A percentile compares a stretch with the other conserved stretches of the same genome.
Conservation (phyloP, 2,113 vertebrate genomes). For the Casuarius casuarius region DNA sequence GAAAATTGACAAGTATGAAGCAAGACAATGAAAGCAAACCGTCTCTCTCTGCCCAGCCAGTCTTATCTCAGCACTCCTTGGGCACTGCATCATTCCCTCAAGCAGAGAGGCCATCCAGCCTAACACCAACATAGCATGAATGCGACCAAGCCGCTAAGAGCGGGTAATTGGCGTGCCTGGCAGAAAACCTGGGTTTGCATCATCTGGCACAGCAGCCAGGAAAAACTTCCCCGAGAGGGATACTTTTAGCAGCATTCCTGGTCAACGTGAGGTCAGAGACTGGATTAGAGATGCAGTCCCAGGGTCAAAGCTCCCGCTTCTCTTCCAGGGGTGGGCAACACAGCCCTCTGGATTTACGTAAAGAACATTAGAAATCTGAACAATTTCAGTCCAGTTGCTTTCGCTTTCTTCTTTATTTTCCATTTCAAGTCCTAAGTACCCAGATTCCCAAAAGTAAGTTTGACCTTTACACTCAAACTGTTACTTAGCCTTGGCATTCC, state of each 20-base stretch:
- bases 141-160: neutral
- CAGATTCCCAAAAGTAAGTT: neutral
- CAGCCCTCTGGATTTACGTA: neutral
- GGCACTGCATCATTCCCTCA: neutral
- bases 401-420: neutral
- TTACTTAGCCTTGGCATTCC: neutral
- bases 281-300: neutral
- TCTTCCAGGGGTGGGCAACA: neutral
- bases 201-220: neutral
- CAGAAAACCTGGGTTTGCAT: conserved; percentile 2
- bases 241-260: neutral
- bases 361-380: neutral
- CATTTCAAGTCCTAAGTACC: neutral
- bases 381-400: neutral
- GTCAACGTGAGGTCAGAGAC: neutral
- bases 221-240: fast-evolving
- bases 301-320: neutral
- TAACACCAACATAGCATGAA: neutral
- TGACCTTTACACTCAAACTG: neutral
- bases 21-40: neutral
- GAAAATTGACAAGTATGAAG: neutral
- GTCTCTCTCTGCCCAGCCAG: neutral
- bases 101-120: neutral
- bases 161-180: neutral
- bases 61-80: neutral